Base-by-base conservation (phyloP, 2,113 vertebrate genomes). In the Chauna torquata region DNA sequence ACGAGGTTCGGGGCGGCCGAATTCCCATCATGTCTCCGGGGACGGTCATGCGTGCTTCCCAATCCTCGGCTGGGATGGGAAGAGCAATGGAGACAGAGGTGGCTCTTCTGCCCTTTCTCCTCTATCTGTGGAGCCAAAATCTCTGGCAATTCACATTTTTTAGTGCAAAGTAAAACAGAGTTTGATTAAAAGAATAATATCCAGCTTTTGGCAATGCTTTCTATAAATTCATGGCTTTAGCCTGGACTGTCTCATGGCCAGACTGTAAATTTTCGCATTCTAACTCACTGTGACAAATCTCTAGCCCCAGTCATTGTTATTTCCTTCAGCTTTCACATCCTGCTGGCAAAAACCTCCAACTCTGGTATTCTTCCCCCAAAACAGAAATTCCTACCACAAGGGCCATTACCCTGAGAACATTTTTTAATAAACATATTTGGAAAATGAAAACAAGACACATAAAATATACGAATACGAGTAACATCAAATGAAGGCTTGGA, bases 201-300 rank as follows among this genome's bases (percentile, higher is more conserved):
- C 87, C 94, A 95, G 95, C 91, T 94, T 96, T 95, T 97, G 96
- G 94, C 97, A 96, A 88, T n/a, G 79, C 11, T 91, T 91, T 25
- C 81, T 86, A 77, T 70, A 95, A 96, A 95, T 96, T 96, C 94
- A 96, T 96, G 82, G 82, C 62, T 97, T 97, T 95, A 92, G 92
- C 85, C 93, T 96, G 93, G 90, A 94, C 80, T 92, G 66, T 95
- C 94, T 97, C 95, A 90, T 95, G 90, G 93, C 82, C 95, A 94
- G 95, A 91, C 68, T 74, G 81, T 94, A 94, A 96, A 96, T 97
- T 97, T 94, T 96, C 16, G 38, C 42, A 0, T 96, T 95, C 85
- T 89, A 87, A 96, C 83, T 96, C 93, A 62, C 86, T 92, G 88
- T 97, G 96, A 96, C 91, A 96, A 94, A 94, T 93, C 80, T 96